phyloP scores from a whole-genome alignment of 2,113 vertebrate species.

The Xiphias gladius region DNA sequence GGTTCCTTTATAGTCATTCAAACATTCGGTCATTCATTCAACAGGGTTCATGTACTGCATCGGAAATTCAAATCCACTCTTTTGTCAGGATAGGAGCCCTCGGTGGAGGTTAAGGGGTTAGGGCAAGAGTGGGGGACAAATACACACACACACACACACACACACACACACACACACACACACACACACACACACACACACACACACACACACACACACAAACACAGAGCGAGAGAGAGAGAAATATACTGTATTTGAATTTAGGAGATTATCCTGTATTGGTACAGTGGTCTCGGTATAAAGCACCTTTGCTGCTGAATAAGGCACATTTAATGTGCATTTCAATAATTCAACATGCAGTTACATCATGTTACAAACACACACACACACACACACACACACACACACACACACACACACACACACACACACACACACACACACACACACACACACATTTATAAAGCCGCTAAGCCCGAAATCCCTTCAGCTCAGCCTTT shows the following conservation, averaged over 20 bases:
- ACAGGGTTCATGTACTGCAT: conserved; percentile 22
- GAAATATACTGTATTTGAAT: neutral
- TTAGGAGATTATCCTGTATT: neutral
- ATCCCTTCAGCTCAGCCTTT: conserved; percentile 11
- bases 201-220: neutral
- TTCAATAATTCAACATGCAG: conserved; percentile 23
- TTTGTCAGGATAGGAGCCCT: conserved; percentile 42
- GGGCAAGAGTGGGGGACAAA: neutral
- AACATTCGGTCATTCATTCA: neutral
- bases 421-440: conserved; percentile 4
- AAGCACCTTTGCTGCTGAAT: neutral
- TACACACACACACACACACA: neutral
- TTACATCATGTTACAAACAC: neutral
- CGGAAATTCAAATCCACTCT: conserved; percentile 30
- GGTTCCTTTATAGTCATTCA: conserved; percentile 1
- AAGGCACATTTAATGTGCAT: conserved; percentile 9
- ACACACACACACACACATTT: neutral
- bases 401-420: neutral
- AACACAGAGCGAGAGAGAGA: neutral
- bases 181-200: neutral
- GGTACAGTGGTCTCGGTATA: neutral
- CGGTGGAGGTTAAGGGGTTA: neutral
- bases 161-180: too few relatives aligned
- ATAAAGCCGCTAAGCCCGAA: conserved; percentile 11
- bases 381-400: conserved; percentile 14